A percentile compares a stretch with the other conserved stretches of the same genome.
phyloP scores from a whole-genome alignment of 92 coral and sea anemone species.

The Heliopora coerulea region DNA sequence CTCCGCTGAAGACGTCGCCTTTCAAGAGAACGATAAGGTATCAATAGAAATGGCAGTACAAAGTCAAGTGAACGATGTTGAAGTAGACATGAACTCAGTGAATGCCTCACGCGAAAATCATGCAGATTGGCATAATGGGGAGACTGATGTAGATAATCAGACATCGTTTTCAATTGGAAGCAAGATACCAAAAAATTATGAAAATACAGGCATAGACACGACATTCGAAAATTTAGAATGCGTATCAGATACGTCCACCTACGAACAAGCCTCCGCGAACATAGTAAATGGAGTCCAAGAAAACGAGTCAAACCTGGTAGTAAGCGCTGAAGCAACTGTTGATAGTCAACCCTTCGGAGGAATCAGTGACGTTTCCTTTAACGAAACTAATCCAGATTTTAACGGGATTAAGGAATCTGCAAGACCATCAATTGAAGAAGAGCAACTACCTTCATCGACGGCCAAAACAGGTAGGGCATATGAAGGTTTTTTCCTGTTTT shows the following conservation, averaged over 20 bases:
- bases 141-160: constrained; percentile 21
- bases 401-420: constrained; percentile 8
- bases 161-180: background rate
- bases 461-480: constrained; percentile 3
- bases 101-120: background rate
- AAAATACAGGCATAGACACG: background rate
- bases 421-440: constrained; percentile 1
- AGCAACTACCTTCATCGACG: background rate
- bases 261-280: background rate
- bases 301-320: background rate
- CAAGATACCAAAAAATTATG: background rate
- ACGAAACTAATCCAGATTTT: constrained; percentile 10
- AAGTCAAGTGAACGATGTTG: background rate
- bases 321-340: background rate
- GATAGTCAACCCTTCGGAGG: background rate
- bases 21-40: background rate
- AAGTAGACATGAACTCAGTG: background rate
- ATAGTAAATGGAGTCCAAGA: background rate
- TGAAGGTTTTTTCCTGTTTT: background rate
- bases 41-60: background rate
- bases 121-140: constrained; percentile 17
- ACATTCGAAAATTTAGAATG: constrained; percentile 5
- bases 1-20: background rate
- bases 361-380: background rate
- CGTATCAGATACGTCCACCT: background rate